Conservation (phyloP, 2,888 invertebrate species). For the Agonum fuliginosum region DNA sequence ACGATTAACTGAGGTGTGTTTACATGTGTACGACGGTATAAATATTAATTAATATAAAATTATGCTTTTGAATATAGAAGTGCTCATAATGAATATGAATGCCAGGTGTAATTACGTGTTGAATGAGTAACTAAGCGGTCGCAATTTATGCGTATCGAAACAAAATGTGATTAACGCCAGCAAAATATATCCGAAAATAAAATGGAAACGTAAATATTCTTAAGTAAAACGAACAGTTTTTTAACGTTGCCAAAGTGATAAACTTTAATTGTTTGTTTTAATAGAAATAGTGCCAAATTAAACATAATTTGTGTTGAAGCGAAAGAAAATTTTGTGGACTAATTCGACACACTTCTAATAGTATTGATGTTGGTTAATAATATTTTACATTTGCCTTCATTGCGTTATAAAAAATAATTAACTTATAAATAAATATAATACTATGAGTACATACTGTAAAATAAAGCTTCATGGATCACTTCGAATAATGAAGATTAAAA, state of each 20-base stretch:
- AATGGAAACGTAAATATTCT: background rate
- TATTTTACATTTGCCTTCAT: too few species aligned
- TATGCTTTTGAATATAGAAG: constrained; percentile 16
- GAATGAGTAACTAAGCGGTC: constrained; percentile 25
- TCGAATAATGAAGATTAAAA: background rate
- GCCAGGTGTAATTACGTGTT: background rate
- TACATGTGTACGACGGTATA: constrained; percentile 22
- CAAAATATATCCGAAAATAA: background rate
- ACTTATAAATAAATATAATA: too few species aligned
- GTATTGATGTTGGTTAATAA: too few species aligned
- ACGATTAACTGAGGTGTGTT: constrained; percentile 1
- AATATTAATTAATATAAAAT: constrained; percentile 42
- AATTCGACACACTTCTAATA: too few species aligned
- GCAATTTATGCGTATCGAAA: constrained; percentile 12
- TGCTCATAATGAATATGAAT: constrained; percentile 23
- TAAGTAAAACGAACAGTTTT: background rate
- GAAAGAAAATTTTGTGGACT: too few species aligned
- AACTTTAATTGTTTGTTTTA: constrained; percentile 18
- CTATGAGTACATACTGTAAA: background rate
- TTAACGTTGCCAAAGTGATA: constrained; percentile 8
- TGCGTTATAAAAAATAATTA: too few species aligned
- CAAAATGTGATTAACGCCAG: constrained; percentile 18
- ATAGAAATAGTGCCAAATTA: background rate
- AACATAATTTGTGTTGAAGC: too few species aligned
- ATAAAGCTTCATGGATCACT: background rate